Evolutionary conservation across 2,888 invertebrate genomes (phyloP), one percentile per base, ranked within the genome.

Genomic region (Epsilonema sp.): DNA sequence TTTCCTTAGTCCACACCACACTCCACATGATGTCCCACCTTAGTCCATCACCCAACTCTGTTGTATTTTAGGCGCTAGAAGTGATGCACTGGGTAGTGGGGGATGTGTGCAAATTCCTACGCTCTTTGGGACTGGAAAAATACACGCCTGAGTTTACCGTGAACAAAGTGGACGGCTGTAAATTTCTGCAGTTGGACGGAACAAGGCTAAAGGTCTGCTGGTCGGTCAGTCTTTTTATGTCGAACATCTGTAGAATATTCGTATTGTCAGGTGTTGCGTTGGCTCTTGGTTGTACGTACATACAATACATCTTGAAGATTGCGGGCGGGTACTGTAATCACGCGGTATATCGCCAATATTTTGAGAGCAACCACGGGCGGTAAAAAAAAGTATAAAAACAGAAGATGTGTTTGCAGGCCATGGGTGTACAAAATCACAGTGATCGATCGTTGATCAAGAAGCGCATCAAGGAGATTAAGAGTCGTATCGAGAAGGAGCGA

Each of bases 71-170:
- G 51, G 56, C 56, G 11, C 44, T 59, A 5, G 58, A 61, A 49
- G 63, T 62, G 11, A 55, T 64, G 4, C 57, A 61, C 44, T 64
- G 64, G 64, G 53, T 26, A 19, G 44, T 46, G 19, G 58, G 58
- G 41, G 61, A 64, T 44, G 61, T 64, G 11, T 61, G 61, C 44
- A 60, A 60, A 42, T 53, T 62, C 26, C 49, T 64, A 8, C 55
- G 59, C 21, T 57, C 60, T 31, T 58, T 75, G 47, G 75, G 85
- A 37, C 71, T 90, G 63, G 86, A 87, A 65, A 79, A 82, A 48
- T 81, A 84, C 70, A 79, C 82, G 56, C 76, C 82, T 43, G 81
- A 82, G 58, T 86, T 90, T 67, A 77, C 82, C 46, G 82, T 84
- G 58, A 78, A 83, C 58, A 80, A 81, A 62, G 80, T 94, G 45